These are phyloP conservation scores for Cancer borealis DNA, from an alignment of 2,888 invertebrate species.

Conservation along the genomic window DNA sequence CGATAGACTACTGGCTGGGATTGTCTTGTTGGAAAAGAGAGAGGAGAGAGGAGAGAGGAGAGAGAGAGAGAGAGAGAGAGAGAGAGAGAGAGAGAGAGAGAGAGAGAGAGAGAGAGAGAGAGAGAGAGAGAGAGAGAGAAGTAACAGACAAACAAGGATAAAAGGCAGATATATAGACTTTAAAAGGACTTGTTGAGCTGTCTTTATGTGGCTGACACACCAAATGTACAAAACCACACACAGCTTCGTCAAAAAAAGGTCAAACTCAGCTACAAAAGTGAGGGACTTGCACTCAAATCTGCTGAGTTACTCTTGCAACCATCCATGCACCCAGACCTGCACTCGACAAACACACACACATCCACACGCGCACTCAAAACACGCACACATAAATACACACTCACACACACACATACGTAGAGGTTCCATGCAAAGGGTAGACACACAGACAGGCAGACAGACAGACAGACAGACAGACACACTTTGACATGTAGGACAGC, in stretches of 20 bases:
- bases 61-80: slow-evolving; percentile 25
- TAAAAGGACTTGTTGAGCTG: not conserved
- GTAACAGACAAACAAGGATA: not conserved
- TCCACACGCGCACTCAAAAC: not conserved
- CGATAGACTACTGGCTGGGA: not conserved
- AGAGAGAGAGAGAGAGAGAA: slow-evolving; percentile 50
- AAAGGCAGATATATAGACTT: not conserved
- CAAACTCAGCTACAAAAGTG: slow-evolving; percentile 4
- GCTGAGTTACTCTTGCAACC: not conserved
- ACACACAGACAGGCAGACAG: not conserved
- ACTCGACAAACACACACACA: not conserved
- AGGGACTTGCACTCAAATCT: not conserved
- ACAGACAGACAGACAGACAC: slow-evolving; percentile 28
- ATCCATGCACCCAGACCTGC: not conserved
- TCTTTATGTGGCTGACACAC: not conserved
- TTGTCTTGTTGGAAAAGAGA: not conserved
- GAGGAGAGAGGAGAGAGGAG: slow-evolving; percentile 2
- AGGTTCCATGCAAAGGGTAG: not conserved
- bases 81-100: slow-evolving; percentile 50
- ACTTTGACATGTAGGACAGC: not conserved
- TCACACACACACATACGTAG: not conserved
- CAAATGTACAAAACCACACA: not conserved
- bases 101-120: slow-evolving; percentile 46
- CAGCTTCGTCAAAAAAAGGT: not conserved
- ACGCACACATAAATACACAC: not conserved